Evolutionary conservation across 2,113 vertebrate genomes (phyloP).

Genomic region (Sigmodon hispidus): DNA sequence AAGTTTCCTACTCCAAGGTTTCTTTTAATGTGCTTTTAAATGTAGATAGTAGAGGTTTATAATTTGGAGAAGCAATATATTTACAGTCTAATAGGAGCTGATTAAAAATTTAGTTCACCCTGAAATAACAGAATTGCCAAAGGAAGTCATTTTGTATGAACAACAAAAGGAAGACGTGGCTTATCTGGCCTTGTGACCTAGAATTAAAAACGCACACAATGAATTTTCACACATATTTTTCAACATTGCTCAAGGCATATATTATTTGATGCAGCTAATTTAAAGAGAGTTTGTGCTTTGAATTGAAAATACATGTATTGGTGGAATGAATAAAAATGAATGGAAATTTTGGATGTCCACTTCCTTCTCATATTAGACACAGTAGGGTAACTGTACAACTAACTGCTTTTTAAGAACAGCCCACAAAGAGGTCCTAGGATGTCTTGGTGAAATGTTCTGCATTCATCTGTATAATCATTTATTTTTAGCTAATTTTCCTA

Average conservation of each 20-base stretch:
- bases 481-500: constrained; percentile 49
- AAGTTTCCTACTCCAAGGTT: neutral
- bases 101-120: constrained; percentile 62
- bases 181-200: constrained; percentile 56
- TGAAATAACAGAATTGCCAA: constrained; percentile 64
- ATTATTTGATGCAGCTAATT: constrained; percentile 54
- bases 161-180: constrained; percentile 56
- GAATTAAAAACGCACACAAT: constrained; percentile 63
- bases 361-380: neutral
- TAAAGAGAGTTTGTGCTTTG: constrained; percentile 2
- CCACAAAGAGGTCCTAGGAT: neutral
- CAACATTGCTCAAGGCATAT: constrained; percentile 39
- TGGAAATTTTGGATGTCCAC: constrained; percentile 25
- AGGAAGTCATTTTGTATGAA: constrained; percentile 65
- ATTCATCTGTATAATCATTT: constrained; percentile 6
- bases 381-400: neutral
- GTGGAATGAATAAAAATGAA: constrained; percentile 39
- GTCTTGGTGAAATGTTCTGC: neutral
- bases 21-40: neutral
- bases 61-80: constrained; percentile 44
- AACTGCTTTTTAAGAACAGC: neutral
- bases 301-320: constrained; percentile 50
- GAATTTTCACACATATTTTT: constrained; percentile 6
- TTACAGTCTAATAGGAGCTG: constrained; percentile 43
- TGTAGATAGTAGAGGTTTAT: constrained; percentile 1